Evolutionary conservation across 1,140 invertebrate species (phyloP).

Genomic region (Drosophila parabipectinata): DNA sequence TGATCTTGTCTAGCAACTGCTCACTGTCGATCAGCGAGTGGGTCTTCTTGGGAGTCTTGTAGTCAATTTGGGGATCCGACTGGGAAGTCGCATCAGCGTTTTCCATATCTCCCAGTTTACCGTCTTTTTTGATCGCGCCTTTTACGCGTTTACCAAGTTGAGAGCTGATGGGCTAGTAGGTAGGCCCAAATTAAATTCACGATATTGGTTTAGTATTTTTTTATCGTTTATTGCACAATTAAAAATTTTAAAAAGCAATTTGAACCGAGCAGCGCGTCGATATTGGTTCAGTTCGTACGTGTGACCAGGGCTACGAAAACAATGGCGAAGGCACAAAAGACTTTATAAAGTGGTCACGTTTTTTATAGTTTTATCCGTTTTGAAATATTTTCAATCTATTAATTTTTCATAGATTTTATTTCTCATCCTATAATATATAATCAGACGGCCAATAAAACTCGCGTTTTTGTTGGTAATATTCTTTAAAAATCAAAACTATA

Average conservation of each 20-base stretch:
- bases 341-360: neutral
- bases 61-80: slow-evolving; percentile 62
- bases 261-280: slow-evolving; percentile 49
- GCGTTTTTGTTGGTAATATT: too few relatives aligned
- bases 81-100: slow-evolving; percentile 51
- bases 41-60: slow-evolving; percentile 77
- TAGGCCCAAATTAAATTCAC: neutral
- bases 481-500: too few relatives aligned
- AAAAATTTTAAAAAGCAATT: slow-evolving; percentile 22
- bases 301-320: slow-evolving; percentile 2
- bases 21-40: slow-evolving; percentile 67
- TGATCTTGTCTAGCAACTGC: slow-evolving; percentile 74
- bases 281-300: neutral
- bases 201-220: neutral
- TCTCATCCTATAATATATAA: too few relatives aligned
- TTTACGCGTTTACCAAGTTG: neutral
- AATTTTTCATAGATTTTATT: neutral
- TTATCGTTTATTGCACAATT: slow-evolving; percentile 17
- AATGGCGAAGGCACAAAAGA: neutral
- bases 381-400: too few relatives aligned
- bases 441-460: too few relatives aligned
- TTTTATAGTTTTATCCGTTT: neutral
- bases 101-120: slow-evolving; percentile 52
- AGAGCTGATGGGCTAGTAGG: neutral
- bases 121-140: neutral